phyloP scores from a whole-genome alignment of 2,888 invertebrate species.

The Cyrtodaria siliqua region DNA sequence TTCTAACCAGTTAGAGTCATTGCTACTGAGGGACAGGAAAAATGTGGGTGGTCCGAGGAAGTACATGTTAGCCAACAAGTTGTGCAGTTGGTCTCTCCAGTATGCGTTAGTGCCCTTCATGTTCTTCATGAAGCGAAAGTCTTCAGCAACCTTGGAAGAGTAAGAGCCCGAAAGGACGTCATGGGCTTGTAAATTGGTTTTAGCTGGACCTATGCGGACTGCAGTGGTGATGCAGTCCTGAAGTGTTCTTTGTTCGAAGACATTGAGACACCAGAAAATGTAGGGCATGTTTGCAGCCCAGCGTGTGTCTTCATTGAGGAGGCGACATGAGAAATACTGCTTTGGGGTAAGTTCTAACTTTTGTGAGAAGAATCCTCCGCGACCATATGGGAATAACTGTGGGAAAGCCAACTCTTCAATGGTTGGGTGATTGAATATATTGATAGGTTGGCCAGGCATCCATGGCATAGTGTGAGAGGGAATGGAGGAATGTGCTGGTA shows the following conservation, averaged over 20 bases:
- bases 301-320: conserved; percentile 25
- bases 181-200: conserved; percentile 4
- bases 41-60: conserved; percentile 42
- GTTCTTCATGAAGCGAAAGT: conserved; percentile 44
- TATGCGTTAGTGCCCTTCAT: too few relatives aligned
- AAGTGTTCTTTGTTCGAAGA: conserved; percentile 28
- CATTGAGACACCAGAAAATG: conserved; percentile 38
- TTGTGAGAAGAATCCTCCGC: conserved; percentile 16
- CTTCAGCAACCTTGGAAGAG: conserved; percentile 19
- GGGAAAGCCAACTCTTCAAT: conserved; percentile 43
- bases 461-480: conserved; percentile 25
- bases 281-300: conserved; percentile 28
- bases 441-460: conserved; percentile 22
- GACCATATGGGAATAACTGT: conserved; percentile 34
- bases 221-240: conserved; percentile 28
- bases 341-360: conserved; percentile 5
- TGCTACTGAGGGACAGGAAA: conserved; percentile 39
- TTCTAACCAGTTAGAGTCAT: conserved; percentile 43
- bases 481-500: neutral
- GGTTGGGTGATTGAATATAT: conserved; percentile 22
- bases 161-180: conserved; percentile 11
- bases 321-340: conserved; percentile 34
- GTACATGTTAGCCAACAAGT: conserved; percentile 36
- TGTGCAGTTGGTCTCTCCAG: too few relatives aligned
- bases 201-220: conserved; percentile 13